Conservation (phyloP, 2,888 invertebrate species). For the Drosophila demipolita region DNA sequence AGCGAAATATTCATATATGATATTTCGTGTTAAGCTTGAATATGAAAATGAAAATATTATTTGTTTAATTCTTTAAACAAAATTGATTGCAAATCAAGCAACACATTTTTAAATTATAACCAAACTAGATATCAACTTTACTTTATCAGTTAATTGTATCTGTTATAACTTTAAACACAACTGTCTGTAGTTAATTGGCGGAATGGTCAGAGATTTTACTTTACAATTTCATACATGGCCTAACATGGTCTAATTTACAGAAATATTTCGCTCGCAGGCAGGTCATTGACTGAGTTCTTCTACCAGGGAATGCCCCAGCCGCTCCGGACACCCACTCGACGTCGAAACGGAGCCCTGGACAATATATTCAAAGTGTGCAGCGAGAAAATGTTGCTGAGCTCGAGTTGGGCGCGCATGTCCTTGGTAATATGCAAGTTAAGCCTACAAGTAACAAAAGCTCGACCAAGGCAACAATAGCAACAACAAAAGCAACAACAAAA, state of each 20-base stretch:
- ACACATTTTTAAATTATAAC: background rate
- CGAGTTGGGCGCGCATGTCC: slow-evolving; percentile 33
- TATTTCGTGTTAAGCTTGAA: slow-evolving; percentile 2
- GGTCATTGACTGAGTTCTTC: slow-evolving; percentile 42
- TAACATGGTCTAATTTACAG: background rate
- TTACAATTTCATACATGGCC: background rate
- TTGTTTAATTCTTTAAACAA: background rate
- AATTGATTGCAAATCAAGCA: background rate
- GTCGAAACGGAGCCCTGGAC: slow-evolving; percentile 3
- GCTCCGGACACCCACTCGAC: background rate
- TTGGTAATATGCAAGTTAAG: slow-evolving; percentile 62
- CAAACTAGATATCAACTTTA: too few relatives aligned
- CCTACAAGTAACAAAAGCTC: slow-evolving; percentile 59
- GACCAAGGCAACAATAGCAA: slow-evolving; percentile 19
- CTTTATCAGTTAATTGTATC: background rate
- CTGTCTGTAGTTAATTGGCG: background rate
- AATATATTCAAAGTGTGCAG: slow-evolving; percentile 42
- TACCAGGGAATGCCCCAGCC: slow-evolving; percentile 14
- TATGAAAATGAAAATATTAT: background rate
- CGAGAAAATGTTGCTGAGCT: slow-evolving; percentile 30
- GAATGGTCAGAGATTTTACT: background rate
- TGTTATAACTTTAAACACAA: background rate
- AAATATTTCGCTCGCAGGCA: background rate
- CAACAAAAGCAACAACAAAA: slow-evolving; percentile 10
- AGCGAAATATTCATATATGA: slow-evolving; percentile 1